Conservation (phyloP, 2,797 vertebrate genomes). For the Leontocebus nigricollis region DNA sequence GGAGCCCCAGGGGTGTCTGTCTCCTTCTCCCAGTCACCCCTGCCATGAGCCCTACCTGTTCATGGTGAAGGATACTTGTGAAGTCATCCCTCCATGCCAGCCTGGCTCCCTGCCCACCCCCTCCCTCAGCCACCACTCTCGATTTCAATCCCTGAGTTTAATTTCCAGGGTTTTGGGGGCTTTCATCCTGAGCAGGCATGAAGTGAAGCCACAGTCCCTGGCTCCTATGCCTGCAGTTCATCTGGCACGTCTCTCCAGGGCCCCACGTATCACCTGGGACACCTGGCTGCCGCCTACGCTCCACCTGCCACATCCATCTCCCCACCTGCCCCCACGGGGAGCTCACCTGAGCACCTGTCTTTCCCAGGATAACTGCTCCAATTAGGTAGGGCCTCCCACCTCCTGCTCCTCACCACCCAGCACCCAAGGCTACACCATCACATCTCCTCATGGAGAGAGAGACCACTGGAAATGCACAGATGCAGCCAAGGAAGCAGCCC, state of each 20-base stretch:
- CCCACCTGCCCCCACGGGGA: neutral
- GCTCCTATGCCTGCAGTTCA: neutral
- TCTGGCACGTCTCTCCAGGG: neutral
- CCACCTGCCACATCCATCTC: conserved; percentile 11
- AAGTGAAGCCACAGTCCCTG: neutral
- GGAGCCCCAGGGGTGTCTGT: neutral
- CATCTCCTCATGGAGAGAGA: neutral
- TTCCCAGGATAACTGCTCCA: neutral
- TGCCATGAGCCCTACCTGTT: neutral
- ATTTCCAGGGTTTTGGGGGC: neutral
- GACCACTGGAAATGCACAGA: neutral
- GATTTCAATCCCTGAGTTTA: neutral
- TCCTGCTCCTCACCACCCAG: neutral
- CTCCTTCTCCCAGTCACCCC: neutral
- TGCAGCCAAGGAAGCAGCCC: neutral
- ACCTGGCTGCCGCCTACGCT: neutral
- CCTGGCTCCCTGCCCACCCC: neutral
- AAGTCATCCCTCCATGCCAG: neutral
- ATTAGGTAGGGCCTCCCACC: neutral
- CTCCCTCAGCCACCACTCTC: neutral
- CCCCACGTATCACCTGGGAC: rapidly evolving
- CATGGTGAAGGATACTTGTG: neutral
- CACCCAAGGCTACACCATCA: neutral
- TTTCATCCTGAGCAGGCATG: neutral
- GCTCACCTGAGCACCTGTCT: conserved; percentile 52